A percentile compares a stretch with the other conserved stretches of the same genome.
These are phyloP conservation scores for Mnemiopsis leidyi DNA, from an alignment of 37 sponge, comb jelly and placozoan species.

Conservation along the genomic window DNA sequence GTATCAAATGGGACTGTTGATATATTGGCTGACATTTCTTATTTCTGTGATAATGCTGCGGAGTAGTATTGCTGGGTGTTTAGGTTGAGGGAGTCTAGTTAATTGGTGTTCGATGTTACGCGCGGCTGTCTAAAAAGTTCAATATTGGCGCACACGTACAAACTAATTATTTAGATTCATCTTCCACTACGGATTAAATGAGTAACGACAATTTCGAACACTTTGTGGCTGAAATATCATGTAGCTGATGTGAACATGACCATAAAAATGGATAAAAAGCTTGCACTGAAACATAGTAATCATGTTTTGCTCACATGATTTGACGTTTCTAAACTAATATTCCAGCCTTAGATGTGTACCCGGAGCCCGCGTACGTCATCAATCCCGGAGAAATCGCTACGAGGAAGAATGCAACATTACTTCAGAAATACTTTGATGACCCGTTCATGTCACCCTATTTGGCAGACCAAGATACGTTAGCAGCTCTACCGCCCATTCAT, in stretches of 20 bases:
- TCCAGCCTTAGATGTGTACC: not conserved
- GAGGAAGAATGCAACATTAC: not conserved
- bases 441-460: conserved; percentile 85
- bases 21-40: too few relatives aligned
- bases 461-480: conserved; percentile 73
- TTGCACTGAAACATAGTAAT: not conserved
- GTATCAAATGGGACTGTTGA: too few relatives aligned
- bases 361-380: conserved; percentile 45
- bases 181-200: too few relatives aligned
- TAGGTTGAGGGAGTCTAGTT: too few relatives aligned
- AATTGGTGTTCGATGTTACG: not conserved
- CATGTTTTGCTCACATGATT: not conserved
- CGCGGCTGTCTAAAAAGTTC: not conserved
- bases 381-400: conserved; percentile 43
- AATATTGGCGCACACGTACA: not conserved
- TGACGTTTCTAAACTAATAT: not conserved
- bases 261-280: not conserved
- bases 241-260: too few relatives aligned
- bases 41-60: too few relatives aligned
- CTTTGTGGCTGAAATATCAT: too few relatives aligned
- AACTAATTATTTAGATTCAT: not conserved
- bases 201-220: too few relatives aligned
- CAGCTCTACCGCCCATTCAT: conserved; percentile 80
- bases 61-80: not conserved
- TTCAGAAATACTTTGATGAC: conserved; percentile 65